phyloP scores from a whole-genome alignment of 2,888 invertebrate genomes.

The Drymonia ruficornis region DNA sequence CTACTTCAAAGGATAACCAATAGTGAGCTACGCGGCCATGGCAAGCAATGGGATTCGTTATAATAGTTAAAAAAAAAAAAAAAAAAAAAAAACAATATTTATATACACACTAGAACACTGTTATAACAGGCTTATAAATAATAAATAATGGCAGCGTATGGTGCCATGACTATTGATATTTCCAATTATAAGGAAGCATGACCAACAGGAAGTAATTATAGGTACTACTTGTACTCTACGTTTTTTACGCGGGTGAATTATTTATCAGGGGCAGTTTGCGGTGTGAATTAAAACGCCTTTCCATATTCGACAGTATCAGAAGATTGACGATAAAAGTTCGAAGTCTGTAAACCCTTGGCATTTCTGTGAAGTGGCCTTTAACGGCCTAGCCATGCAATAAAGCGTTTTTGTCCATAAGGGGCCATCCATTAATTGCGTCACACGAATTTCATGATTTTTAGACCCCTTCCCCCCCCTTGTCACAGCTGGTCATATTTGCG shows the following conservation, averaged over 20 bases:
- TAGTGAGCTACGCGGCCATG: no score
- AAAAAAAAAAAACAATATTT: no score
- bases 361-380: neutral
- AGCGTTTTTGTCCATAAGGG: neutral
- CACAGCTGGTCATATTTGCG: no score
- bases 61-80: no score
- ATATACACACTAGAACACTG: no score
- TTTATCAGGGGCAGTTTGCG: slow-evolving; percentile 14
- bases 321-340: slow-evolving; percentile 6
- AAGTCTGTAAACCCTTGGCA: neutral
- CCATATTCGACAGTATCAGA: slow-evolving; percentile 32
- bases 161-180: slow-evolving; percentile 18
- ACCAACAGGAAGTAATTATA: slow-evolving; percentile 43
- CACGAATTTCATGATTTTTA: no score
- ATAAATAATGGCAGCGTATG: slow-evolving; percentile 9
- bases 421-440: no score
- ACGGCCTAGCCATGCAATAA: neutral
- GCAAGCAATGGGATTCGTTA: no score
- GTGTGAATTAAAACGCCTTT: slow-evolving; percentile 55
- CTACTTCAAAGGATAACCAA: no score
- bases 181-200: slow-evolving; percentile 34
- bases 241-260: slow-evolving; percentile 22
- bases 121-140: no score
- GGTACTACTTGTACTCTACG: slow-evolving; percentile 10
- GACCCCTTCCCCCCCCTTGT: no score